Percentiles rank a stretch among this genome's conserved stretches.
Conservation (phyloP, 2,888 invertebrate species). For the Smittia aterrima region DNA sequence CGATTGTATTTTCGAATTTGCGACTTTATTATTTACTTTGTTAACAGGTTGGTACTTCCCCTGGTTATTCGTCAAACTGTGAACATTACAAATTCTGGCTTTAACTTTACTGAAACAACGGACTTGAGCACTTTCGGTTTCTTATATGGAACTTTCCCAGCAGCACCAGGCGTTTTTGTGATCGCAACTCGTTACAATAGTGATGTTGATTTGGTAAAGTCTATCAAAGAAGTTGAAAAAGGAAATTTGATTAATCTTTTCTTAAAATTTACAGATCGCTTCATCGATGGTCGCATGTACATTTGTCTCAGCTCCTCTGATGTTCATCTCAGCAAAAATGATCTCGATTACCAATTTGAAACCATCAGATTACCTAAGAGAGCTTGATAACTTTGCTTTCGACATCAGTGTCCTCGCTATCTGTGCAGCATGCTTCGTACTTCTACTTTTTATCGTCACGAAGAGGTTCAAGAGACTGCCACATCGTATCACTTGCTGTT, state of each 20-base stretch:
- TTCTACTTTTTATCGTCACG: conserved; percentile 69
- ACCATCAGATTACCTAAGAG: conserved; percentile 70
- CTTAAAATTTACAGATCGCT: conserved; percentile 67
- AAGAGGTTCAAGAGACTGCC: conserved; percentile 76
- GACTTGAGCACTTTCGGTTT: conserved; percentile 91
- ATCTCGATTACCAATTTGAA: conserved; percentile 72
- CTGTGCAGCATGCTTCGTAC: conserved; percentile 74
- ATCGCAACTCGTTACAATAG: conserved; percentile 85
- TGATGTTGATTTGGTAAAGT: conserved; percentile 84
- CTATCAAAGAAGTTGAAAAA: conserved; percentile 47
- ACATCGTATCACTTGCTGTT: conserved; percentile 75
- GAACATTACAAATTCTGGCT: conserved; percentile 68
- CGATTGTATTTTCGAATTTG: conserved; percentile 19
- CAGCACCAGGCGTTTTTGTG: conserved; percentile 94
- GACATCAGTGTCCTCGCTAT: conserved; percentile 80
- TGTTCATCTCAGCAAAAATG: conserved; percentile 94
- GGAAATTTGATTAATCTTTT: conserved; percentile 26
- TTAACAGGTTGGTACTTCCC: conserved; percentile 70
- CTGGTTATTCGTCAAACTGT: conserved; percentile 83
- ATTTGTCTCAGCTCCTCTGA: conserved; percentile 89
- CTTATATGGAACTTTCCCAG: conserved; percentile 92
- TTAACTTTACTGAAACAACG: conserved; percentile 69
- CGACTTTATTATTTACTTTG: conserved; percentile 3
- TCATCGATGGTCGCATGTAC: conserved; percentile 94
- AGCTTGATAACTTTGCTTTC: conserved; percentile 76